Conservation (phyloP, 1,140 invertebrate genomes). For the Eulimnadia texana region DNA sequence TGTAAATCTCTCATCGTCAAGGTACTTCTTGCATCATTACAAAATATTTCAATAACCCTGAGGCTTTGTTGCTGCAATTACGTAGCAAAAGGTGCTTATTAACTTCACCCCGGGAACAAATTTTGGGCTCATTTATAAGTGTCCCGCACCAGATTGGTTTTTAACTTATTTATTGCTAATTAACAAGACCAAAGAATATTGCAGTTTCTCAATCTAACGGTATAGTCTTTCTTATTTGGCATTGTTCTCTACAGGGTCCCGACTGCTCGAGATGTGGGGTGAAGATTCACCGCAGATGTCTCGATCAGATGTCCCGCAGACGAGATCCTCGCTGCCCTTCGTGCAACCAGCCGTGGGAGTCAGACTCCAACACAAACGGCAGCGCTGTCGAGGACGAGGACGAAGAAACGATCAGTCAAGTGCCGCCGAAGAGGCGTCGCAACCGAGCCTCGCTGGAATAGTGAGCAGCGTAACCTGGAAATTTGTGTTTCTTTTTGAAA, state of each 20-base stretch:
- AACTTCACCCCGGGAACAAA: too few relatives aligned
- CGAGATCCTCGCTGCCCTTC: conserved; percentile 7
- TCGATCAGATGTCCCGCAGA: not conserved
- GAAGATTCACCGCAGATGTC: conserved; percentile 9
- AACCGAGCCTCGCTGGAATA: not conserved
- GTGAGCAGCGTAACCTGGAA: not conserved
- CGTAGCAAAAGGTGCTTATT: too few relatives aligned
- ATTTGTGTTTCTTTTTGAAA: not conserved
- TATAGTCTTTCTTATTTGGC: not conserved
- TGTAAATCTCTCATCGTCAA: conserved; percentile 11
- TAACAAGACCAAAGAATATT: too few relatives aligned
- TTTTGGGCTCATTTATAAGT: too few relatives aligned
- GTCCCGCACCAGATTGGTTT: too few relatives aligned
- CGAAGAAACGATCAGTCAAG: not conserved
- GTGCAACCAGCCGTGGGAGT: conserved; percentile 5
- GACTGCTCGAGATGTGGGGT: conserved; percentile 2
- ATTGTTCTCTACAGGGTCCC: not conserved
- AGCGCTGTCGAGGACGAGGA: not conserved
- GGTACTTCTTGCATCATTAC: conserved; percentile 1
- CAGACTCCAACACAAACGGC: not conserved
- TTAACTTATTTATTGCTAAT: too few relatives aligned
- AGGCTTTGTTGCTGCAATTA: too few relatives aligned
- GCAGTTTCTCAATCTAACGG: too few relatives aligned
- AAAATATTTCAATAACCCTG: too few relatives aligned
- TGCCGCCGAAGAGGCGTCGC: not conserved